Base-by-base conservation (phyloP, 2,888 invertebrate species). In the Drosophila paracracens region DNA sequence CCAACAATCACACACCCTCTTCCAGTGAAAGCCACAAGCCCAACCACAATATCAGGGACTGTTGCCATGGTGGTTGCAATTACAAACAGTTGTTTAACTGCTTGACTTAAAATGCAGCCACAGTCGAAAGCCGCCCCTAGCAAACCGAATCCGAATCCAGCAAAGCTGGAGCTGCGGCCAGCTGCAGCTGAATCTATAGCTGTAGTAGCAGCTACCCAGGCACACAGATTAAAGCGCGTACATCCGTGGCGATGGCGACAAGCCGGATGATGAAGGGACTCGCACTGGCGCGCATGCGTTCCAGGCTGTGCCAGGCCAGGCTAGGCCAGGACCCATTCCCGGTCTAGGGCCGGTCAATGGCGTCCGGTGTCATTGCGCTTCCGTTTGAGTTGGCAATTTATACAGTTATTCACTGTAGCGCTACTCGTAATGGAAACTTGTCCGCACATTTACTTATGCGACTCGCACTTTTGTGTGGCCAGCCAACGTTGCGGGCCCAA, bases 361-460 rank as follows among this genome's bases (percentile, higher is more conserved):
- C 72, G 87, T 87, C 87, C 87, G 89, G 90, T 79, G 89, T 87
- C 87, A 87, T 90, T 88, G 89, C 81, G 75, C 76, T 90, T 87
- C 87, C 87, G 90, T 88, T 87, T 79, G 79, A 87, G 76, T 79
- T 87, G 90, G 87, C 89, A 87, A 87, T 87, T 87, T 88, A 87
- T 90, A 83, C 81, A 88, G 76, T 79, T 85, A 87, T 77, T 85
- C 68, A 33, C 60, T 68, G 59, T 40, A 21, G 31, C 36, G 66
- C 69, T 64, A 70, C 74, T 76, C 81, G 70, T 70, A 65, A 73
- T 82, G 74, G 69, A 74, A 81, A 78, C 81, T 86, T 78, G 76
- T 59, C 87, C 87, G 78, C 89, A 74, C 75, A 88, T 84, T 86
- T 83, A 89, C 84, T 89, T 89, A 83, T 83, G 81, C 77, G 79